Evolutionary conservation across 2,888 invertebrate species (phyloP).

Genomic region (Galerucella nymphaeae): DNA sequence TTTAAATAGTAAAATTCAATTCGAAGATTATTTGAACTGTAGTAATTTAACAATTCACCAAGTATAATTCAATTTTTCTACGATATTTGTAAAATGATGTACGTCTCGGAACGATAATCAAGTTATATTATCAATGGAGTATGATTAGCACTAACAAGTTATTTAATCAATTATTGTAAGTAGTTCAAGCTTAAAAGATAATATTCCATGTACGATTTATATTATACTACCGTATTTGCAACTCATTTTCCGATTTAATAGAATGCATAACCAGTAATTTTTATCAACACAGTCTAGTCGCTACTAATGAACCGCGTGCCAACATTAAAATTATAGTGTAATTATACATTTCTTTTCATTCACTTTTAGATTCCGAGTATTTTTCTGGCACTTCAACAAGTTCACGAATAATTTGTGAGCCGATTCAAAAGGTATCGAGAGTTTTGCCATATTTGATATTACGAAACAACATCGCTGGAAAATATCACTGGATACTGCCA

Average conservation of each 20-base stretch:
- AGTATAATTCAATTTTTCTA: too few relatives aligned
- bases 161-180: background rate
- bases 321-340: background rate
- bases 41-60: too few relatives aligned
- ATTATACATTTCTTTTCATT: background rate
- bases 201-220: background rate
- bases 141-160: too few relatives aligned
- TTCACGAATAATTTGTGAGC: background rate
- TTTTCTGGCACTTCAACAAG: background rate
- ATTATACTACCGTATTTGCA: background rate
- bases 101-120: too few relatives aligned
- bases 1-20: background rate
- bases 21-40: background rate
- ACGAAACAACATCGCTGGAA: too few relatives aligned
- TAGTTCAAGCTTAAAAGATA: background rate
- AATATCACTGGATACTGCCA: too few relatives aligned
- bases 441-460: too few relatives aligned
- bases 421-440: background rate
- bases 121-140: too few relatives aligned
- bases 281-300: background rate
- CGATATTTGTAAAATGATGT: too few relatives aligned
- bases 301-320: background rate
- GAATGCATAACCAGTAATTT: background rate
- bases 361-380: background rate
- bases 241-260: background rate